These are phyloP conservation scores for Tympanuchus pallidicinctus DNA, from an alignment of 2,113 vertebrate species.

Conservation along the genomic window DNA sequence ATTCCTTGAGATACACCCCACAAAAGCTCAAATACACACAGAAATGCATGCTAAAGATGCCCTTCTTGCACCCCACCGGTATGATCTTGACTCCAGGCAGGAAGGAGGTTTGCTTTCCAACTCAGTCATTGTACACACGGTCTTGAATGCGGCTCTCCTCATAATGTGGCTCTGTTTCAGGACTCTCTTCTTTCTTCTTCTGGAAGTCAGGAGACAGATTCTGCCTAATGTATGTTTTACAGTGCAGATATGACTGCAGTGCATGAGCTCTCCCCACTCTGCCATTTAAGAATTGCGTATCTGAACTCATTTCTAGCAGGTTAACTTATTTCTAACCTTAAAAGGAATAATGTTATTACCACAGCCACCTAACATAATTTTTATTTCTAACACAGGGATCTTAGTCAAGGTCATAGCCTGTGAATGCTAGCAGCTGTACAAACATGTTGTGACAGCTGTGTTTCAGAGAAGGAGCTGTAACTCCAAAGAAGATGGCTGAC, in stretches of 20 bases:
- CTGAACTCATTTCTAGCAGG: constrained; percentile 29
- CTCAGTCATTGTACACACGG: not conserved
- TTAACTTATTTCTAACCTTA: constrained; percentile 22
- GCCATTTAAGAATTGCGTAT: not conserved
- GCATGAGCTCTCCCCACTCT: not conserved
- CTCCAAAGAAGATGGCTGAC: not conserved
- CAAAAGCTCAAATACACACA: not conserved
- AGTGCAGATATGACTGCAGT: not conserved
- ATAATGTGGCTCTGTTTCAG: not conserved
- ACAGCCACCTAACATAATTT: not conserved
- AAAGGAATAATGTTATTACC: constrained; percentile 36
- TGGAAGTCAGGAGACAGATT: not conserved
- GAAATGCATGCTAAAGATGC: not conserved
- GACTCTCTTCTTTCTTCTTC: not conserved
- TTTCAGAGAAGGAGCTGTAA: not conserved
- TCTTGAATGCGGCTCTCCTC: not conserved
- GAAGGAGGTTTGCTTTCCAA: not conserved
- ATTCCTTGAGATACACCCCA: constrained; percentile 44
- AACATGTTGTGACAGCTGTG: not conserved
- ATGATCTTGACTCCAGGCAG: not conserved
- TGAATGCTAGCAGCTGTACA: not conserved
- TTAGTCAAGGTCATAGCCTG: not conserved
- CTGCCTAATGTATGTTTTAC: not conserved
- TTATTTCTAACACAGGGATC: constrained; percentile 14
- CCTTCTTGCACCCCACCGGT: not conserved